Base-by-base conservation (phyloP, 2,113 vertebrate species). In the Arizona elegans region DNA sequence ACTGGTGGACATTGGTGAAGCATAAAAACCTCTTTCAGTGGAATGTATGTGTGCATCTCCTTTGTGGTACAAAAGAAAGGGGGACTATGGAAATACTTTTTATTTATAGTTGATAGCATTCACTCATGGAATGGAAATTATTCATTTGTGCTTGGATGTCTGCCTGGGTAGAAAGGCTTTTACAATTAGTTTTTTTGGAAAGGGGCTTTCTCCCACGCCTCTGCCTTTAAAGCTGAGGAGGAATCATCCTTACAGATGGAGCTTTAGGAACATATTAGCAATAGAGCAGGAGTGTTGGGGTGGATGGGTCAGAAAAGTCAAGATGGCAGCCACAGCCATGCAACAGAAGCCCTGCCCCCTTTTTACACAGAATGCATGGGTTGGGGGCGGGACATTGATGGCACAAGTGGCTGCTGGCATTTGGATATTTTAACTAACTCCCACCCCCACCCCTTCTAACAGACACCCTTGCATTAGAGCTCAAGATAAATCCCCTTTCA, bases 1-100 rank as follows among this genome's bases (percentile, higher is more conserved):
- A 33, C 38, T 55, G 23, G 26, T 17, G 55, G 43, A 11, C 92
- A 92, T 95, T 95, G 55, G 65, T 93, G n/a, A 43, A 47, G 65
- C 13, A 33, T 23, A 85, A 53, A 53, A 52, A 3, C 86, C n/a
- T 8, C 6, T 54, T 89, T 88, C n/a, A 87, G 17, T 87, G 70
- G 91, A 88, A 55, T 29, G 91, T 81, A 81, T 29, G 75, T 87
- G 53, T 75, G 43, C 24, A 87, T 70, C 26, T n/a, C 65, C 8
- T 62, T 19, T 53, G 24, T 43, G 12, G 21, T 54, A 38, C 21
- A 70, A 29, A 43, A 26, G 75, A 88, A 93, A 92, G 91, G 91
- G 9, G 56, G 90, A 52, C 87, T 91, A 90, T 5, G 38, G 1
- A 0, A 0, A 3, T 3, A 38, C 0, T 11, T 54, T 10, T 91